Base-by-base conservation (phyloP, 2,888 invertebrate genomes). In the Mythimna lalbum region DNA sequence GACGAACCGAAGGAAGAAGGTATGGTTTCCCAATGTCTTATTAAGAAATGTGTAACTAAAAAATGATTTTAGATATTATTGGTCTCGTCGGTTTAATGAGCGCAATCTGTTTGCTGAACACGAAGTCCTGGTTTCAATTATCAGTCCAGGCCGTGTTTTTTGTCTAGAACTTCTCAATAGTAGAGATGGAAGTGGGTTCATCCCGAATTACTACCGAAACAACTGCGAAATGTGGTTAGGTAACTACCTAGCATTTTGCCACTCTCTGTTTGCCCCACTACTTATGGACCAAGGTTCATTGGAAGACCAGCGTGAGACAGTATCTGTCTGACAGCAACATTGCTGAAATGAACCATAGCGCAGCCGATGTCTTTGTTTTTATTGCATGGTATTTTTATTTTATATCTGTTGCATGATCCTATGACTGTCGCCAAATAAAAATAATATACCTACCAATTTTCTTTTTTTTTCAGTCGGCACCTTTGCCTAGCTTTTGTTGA, bases 1-100 rank as follows among this genome's bases (percentile, higher is more conserved):
- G 76, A 75, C 1, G 78, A 78, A 12, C 59, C 60, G 33, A 33
- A 19, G 10, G 65, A 39, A 71, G 81, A 82, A 87, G 84, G 92
- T 92, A 86, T 4, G 17, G 3, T 36, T 57, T 36, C 21, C 14
- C 12, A 1, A 36, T 7, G 3, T 55, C 12, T 21, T 17, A n/a
- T 9, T 9, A 55, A 55, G 19, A 33, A 55, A 55, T 55, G 9
- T 19, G 19, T 7, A 55, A 6, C 12, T 21, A 4, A 23, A 27
- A 27, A 17, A 23, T 17, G 0, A 1, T 14, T 17, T 12, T 12
- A 36, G 3, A 36, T 10, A 36, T 36, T 36, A 27, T 52, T 53
- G 17, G 6, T 17, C 23, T 27, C 17, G 27, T 27, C 7, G 14
- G 52, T 52, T 6, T 6, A 14, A 0, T 53, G 7, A 27, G 7